phyloP scores from a whole-genome alignment of 2,113 vertebrate genomes.

The Hypanus sabinus region DNA sequence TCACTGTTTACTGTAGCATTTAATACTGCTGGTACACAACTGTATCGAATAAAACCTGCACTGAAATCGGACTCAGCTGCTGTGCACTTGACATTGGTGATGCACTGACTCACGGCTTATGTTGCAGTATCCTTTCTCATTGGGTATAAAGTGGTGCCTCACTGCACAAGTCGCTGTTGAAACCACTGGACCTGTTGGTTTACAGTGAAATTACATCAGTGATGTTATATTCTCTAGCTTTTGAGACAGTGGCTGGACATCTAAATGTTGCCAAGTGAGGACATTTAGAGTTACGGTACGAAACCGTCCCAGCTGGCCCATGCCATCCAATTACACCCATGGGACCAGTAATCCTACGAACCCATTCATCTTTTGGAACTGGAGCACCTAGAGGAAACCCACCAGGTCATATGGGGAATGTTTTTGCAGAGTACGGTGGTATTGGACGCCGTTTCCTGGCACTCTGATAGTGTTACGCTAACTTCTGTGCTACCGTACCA shows the following conservation, averaged over 20 bases:
- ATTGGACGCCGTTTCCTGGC: too few relatives aligned
- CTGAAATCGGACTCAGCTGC: background rate
- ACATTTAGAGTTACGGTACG: background rate
- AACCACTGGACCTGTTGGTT: background rate
- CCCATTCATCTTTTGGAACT: too few relatives aligned
- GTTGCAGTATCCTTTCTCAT: background rate
- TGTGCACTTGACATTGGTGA: background rate
- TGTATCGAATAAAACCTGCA: slow-evolving; percentile 24
- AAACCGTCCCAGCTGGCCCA: too few relatives aligned
- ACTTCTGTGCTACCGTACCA: too few relatives aligned
- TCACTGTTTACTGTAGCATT: background rate
- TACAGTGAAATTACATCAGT: background rate
- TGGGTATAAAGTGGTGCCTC: background rate
- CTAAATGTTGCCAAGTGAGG: background rate
- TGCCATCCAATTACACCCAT: too few relatives aligned
- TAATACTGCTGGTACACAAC: background rate
- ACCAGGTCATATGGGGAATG: too few relatives aligned
- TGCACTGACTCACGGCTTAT: background rate
- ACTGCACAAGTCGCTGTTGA: background rate
- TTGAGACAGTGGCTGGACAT: background rate
- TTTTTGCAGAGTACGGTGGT: too few relatives aligned
- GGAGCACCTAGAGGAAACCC: too few relatives aligned
- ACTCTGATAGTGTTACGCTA: too few relatives aligned
- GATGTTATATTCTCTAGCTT: background rate
- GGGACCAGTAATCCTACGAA: too few relatives aligned